Conservation (phyloP, 1,140 invertebrate species). For the Brachionus calyciflorus region DNA sequence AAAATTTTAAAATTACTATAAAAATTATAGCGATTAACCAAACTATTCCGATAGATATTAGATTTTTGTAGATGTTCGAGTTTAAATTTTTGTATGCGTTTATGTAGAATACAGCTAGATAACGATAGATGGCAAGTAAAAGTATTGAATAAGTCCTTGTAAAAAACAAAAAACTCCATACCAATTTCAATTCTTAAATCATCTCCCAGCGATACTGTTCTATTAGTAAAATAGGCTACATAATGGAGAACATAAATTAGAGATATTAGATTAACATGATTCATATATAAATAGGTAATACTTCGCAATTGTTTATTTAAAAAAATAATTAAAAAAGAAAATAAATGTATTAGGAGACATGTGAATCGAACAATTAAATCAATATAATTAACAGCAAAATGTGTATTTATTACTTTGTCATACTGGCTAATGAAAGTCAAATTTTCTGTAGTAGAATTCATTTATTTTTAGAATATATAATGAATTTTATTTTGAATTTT, state of each 20-base stretch:
- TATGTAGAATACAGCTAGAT: background rate
- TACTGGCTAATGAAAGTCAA: background rate
- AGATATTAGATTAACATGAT: background rate
- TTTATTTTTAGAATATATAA: too few species aligned
- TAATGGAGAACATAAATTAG: background rate
- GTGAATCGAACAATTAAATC: background rate
- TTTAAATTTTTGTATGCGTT: background rate
- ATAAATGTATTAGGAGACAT: background rate
- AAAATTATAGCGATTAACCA: background rate
- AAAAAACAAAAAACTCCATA: background rate
- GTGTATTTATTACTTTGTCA: background rate
- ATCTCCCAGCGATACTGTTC: background rate
- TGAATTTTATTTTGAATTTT: too few species aligned
- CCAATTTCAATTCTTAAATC: background rate
- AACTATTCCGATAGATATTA: background rate
- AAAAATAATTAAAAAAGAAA: background rate
- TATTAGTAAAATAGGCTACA: background rate
- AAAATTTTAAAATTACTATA: background rate
- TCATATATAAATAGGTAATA: background rate
- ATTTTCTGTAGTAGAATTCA: background rate
- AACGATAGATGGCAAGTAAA: background rate
- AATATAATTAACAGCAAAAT: background rate
- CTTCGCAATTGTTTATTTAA: background rate
- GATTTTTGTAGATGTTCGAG: background rate
- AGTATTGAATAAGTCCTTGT: slow-evolving; percentile 14